phyloP scores from a whole-genome alignment of 2,888 invertebrate genomes.

The Crossocerus cetratus region DNA sequence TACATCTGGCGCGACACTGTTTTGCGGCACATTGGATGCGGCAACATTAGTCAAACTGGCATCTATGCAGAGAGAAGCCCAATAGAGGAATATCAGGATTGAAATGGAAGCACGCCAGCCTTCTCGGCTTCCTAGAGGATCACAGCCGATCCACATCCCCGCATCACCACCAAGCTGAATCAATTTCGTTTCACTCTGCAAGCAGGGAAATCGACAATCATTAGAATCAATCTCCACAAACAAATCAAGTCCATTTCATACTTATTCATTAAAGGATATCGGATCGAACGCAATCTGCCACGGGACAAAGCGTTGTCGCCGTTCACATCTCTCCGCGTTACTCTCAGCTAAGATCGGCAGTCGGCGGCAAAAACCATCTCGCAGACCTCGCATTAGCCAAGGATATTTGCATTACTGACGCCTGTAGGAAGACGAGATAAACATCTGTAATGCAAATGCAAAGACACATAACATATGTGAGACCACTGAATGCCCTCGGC shows the following conservation, averaged over 20 bases:
- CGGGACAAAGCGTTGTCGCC: slow-evolving; percentile 31
- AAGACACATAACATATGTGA: slow-evolving; percentile 17
- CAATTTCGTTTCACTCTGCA: slow-evolving; percentile 56
- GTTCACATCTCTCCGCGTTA: slow-evolving; percentile 51
- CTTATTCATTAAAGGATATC: slow-evolving; percentile 52
- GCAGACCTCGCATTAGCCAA: slow-evolving; percentile 45
- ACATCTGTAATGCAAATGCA: slow-evolving; percentile 51
- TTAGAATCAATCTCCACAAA: not conserved
- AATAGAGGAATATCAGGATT: slow-evolving; percentile 66
- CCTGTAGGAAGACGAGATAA: slow-evolving; percentile 55
- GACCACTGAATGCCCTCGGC: not conserved
- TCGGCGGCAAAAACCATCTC: slow-evolving; percentile 53
- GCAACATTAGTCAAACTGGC: slow-evolving; percentile 73
- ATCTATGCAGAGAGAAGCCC: slow-evolving; percentile 66
- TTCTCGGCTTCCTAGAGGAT: slow-evolving; percentile 72
- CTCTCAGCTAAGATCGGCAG: slow-evolving; percentile 59
- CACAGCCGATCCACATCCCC: slow-evolving; percentile 76
- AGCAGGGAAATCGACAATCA: slow-evolving; percentile 7
- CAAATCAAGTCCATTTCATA: slow-evolving; percentile 25
- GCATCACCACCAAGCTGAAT: slow-evolving; percentile 70
- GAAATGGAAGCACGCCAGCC: slow-evolving; percentile 70
- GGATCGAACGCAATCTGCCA: slow-evolving; percentile 32
- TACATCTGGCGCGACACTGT: slow-evolving; percentile 70
- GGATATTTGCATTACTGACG: slow-evolving; percentile 58
- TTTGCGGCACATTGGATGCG: slow-evolving; percentile 70